A percentile compares a stretch with the other conserved stretches of the same genome.
Conservation (phyloP, 2,797 vertebrate species). For the Cygnus olor region DNA sequence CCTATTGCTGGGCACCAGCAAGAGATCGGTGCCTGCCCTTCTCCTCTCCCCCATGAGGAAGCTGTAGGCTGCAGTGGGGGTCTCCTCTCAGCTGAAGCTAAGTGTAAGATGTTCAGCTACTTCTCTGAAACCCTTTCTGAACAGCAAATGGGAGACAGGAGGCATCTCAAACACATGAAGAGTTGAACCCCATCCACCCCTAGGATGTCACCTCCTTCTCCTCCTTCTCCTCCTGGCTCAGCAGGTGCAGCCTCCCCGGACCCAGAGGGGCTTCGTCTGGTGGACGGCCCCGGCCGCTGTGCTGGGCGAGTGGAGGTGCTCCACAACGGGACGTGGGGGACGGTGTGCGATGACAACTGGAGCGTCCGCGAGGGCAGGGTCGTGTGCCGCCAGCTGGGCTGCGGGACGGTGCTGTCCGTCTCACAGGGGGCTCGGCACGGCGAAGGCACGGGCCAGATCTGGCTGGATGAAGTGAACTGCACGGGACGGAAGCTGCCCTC, state of each 20-base stretch:
- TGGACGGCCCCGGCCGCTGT: slow-evolving; percentile 50
- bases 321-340: slow-evolving; percentile 66
- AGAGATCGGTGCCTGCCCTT: too few relatives aligned
- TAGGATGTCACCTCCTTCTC: neutral
- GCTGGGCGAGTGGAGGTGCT: slow-evolving; percentile 72
- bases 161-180: accelerated
- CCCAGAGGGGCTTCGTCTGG: slow-evolving; percentile 41
- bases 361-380: slow-evolving; percentile 49
- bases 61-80: neutral
- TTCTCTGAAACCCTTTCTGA: neutral
- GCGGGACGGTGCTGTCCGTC: slow-evolving; percentile 41
- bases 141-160: neutral
- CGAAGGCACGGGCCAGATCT: slow-evolving; percentile 66
- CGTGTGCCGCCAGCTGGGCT: slow-evolving; percentile 69
- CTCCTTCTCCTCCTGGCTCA: neutral
- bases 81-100: neutral
- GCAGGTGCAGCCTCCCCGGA: neutral
- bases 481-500: slow-evolving; percentile 42
- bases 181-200: neutral
- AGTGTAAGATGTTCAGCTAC: neutral
- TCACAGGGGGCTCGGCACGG: slow-evolving; percentile 58
- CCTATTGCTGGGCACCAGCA: too few relatives aligned
- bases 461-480: slow-evolving; percentile 73
- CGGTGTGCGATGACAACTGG: slow-evolving; percentile 71
- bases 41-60: too few relatives aligned